Evolutionary conservation across 2,113 vertebrate genomes (phyloP).

Genomic region (Apteryx mantelli): DNA sequence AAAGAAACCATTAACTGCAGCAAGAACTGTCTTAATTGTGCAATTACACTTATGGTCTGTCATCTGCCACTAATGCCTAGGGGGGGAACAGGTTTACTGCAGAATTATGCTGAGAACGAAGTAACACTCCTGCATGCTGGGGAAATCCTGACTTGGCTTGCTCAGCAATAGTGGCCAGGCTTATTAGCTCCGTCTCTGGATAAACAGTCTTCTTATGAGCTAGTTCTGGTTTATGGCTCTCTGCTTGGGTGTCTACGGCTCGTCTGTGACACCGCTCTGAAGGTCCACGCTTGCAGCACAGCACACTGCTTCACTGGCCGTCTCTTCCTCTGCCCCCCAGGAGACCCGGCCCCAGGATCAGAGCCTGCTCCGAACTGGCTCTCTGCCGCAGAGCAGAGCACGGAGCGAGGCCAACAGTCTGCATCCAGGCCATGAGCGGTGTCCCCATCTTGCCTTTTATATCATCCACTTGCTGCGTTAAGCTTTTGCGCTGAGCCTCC

Average conservation of each 20-base stretch:
- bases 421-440: not conserved
- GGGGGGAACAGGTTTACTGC: not conserved
- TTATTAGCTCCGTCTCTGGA: not conserved
- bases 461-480: not conserved
- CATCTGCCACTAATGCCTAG: not conserved
- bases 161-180: not conserved
- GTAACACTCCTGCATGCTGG: not conserved
- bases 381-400: not conserved
- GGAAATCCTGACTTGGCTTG: not conserved
- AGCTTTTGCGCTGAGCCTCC: not conserved
- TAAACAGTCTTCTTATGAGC: not conserved
- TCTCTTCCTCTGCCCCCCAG: not conserved
- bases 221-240: not conserved
- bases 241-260: not conserved
- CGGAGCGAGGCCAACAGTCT: not conserved
- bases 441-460: not conserved
- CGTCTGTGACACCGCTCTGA: not conserved
- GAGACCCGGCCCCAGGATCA: not conserved
- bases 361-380: not conserved
- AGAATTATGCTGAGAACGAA: constrained; percentile 13
- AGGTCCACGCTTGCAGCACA: not conserved
- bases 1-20: constrained; percentile 9
- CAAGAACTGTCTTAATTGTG: not conserved
- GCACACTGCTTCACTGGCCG: not conserved
- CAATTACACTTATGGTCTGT: not conserved